These are phyloP conservation scores for Brienomyrus longianalis DNA, from an alignment of 2,113 vertebrate genomes.

Conservation along the genomic window DNA sequence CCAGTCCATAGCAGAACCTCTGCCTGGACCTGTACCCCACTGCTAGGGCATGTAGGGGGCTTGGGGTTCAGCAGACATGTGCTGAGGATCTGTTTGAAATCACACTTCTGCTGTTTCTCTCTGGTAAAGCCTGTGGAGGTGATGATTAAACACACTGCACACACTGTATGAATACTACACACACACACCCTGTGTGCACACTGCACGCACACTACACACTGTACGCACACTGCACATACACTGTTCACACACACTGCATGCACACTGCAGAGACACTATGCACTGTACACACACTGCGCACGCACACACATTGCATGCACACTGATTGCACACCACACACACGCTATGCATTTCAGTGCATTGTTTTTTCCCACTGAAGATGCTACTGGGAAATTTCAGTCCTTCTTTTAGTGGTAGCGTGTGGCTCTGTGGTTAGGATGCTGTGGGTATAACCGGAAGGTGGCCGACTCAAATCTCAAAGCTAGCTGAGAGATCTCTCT, in stretches of 20 bases:
- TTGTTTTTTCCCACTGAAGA: neutral
- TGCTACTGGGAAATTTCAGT: neutral
- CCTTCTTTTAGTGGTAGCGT: neutral
- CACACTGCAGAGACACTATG: neutral
- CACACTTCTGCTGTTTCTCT: neutral
- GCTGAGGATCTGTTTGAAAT: neutral
- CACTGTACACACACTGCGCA: neutral
- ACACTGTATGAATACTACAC: neutral
- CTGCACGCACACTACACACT: neutral
- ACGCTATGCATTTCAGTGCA: neutral
- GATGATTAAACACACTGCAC: neutral
- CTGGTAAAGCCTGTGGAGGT: neutral
- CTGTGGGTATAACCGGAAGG: no score
- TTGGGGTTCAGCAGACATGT: neutral
- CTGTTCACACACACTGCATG: neutral
- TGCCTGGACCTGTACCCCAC: neutral
- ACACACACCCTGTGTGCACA: neutral
- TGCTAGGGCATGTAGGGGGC: neutral
- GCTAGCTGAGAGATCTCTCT: no score
- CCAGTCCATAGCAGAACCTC: neutral
- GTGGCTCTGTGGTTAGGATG: neutral
- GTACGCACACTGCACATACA: neutral
- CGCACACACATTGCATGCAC: neutral
- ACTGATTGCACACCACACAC: neutral
- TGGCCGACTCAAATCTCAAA: no score